Conservation (phyloP, 2,113 vertebrate genomes). For the Prochilodus magdalenae region DNA sequence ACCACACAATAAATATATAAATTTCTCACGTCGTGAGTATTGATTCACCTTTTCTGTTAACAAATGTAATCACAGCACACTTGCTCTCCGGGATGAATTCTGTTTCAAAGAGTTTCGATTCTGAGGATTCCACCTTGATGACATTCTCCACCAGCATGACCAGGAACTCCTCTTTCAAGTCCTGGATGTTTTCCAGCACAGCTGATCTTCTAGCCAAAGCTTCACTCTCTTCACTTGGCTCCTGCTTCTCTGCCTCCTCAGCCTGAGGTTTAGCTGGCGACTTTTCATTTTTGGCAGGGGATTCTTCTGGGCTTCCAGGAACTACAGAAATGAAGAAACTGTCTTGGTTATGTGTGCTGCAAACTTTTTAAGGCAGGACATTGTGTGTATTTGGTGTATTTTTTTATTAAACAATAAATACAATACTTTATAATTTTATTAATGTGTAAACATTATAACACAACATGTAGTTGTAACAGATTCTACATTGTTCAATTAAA, state of each 20-base stretch:
- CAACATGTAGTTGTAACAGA: too few species aligned
- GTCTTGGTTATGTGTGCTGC: neutral
- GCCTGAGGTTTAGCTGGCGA: neutral
- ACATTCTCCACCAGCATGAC: constrained; percentile 84
- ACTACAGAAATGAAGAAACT: neutral
- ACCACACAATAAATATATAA: neutral
- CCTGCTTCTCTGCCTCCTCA: neutral
- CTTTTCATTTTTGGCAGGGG: neutral
- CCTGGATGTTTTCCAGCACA: constrained; percentile 80
- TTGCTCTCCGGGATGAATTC: constrained; percentile 78
- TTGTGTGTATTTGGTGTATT: too few species aligned
- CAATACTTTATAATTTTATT: too few species aligned
- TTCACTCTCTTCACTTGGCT: constrained; percentile 10
- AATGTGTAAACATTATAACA: too few species aligned
- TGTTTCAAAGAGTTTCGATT: constrained; percentile 70
- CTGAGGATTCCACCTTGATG: constrained; percentile 52
- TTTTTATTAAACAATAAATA: too few species aligned
- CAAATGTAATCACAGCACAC: constrained; percentile 81
- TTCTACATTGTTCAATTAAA: too few species aligned
- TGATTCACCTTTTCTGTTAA: constrained; percentile 46
- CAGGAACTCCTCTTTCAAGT: constrained; percentile 59
- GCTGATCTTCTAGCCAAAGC: constrained; percentile 50
- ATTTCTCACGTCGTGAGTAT: neutral
- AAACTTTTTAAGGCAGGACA: neutral
- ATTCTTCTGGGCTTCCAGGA: neutral